phyloP scores from a whole-genome alignment of 35 echinoderm and acorn worm genomes.

The Patiria miniata region DNA sequence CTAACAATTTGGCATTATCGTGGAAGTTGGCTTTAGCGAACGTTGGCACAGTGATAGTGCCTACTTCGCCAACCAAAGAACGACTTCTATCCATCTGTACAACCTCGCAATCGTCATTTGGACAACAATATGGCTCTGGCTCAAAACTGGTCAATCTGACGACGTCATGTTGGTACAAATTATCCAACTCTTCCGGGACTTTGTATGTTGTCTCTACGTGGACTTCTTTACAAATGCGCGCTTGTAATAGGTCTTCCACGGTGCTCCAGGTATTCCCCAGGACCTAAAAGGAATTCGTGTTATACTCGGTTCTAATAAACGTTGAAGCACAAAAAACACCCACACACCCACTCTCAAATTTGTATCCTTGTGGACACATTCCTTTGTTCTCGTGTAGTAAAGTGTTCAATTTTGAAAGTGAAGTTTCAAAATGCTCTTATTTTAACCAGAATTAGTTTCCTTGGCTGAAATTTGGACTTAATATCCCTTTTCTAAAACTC shows the following conservation, averaged over 20 bases:
- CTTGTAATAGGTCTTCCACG: neutral
- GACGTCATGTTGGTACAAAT: neutral
- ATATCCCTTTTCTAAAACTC: too few species aligned
- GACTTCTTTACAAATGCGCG: neutral
- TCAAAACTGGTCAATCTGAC: neutral
- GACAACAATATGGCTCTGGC: neutral
- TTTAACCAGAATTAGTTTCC: too few species aligned
- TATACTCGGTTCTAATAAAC: too few species aligned
- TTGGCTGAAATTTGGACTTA: too few species aligned
- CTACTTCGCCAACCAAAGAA: neutral
- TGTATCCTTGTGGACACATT: too few species aligned
- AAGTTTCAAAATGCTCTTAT: too few species aligned
- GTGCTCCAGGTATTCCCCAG: neutral
- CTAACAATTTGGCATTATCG: neutral
- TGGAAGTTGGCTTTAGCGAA: constrained; percentile 9
- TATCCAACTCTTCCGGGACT: neutral
- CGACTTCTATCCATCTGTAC: neutral
- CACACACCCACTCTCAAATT: too few species aligned
- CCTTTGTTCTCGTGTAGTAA: too few species aligned
- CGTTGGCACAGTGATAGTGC: neutral
- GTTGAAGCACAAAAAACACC: too few species aligned
- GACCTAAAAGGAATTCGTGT: neutral
- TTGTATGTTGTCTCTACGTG: neutral
- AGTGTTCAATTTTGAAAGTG: too few species aligned
- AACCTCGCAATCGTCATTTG: neutral